phyloP scores from a whole-genome alignment of 2,113 vertebrate genomes.

The Podarcis muralis region DNA sequence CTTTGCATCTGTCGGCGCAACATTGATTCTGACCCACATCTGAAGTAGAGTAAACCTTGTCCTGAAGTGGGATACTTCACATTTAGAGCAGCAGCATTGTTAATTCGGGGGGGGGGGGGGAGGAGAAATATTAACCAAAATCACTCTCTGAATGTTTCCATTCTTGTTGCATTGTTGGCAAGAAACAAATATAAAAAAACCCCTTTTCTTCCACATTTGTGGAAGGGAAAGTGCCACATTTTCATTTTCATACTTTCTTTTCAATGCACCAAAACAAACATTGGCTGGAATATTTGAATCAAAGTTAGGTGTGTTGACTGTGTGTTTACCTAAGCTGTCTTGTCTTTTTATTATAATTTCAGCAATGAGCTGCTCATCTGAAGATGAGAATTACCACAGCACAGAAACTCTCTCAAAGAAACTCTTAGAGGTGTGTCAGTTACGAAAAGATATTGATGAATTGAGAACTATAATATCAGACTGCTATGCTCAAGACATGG shows the following conservation, averaged over 20 bases:
- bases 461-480: conserved; percentile 89
- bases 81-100: not conserved
- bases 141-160: not conserved
- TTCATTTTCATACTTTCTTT: not conserved
- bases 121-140: not conserved
- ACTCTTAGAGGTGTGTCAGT: conserved; percentile 84
- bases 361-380: conserved; percentile 85
- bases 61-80: not conserved
- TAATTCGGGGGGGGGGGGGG: not conserved
- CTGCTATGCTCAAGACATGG: conserved; percentile 89
- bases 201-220: not conserved
- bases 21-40: not conserved
- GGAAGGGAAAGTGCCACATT: not conserved
- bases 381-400: conserved; percentile 82
- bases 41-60: no score
- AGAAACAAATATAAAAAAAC: not conserved
- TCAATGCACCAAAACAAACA: accelerated
- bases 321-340: conserved; percentile 30
- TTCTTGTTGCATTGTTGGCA: not conserved
- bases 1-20: no score
- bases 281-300: not conserved
- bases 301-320: not conserved
- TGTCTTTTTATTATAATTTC: conserved; percentile 47
- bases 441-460: conserved; percentile 90
- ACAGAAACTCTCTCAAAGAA: conserved; percentile 83